Evolutionary conservation across 2,113 vertebrate genomes (phyloP).

Genomic region (Furnarius figulus): DNA sequence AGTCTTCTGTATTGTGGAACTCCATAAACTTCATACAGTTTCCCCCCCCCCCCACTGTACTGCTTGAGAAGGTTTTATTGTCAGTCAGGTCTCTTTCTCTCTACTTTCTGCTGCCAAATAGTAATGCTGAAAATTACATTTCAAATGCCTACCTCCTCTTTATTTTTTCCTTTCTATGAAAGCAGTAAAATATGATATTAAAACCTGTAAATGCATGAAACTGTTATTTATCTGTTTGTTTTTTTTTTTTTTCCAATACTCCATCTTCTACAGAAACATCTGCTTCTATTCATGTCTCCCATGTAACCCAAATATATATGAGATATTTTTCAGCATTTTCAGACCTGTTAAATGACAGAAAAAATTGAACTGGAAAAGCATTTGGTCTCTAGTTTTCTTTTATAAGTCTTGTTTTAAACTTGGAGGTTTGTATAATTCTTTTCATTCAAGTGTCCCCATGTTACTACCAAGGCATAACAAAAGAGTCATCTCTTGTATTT

Average conservation of each 20-base stretch:
- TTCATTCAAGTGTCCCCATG: not conserved
- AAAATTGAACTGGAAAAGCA: not conserved
- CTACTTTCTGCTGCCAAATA: not conserved
- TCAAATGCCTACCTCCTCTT: not conserved
- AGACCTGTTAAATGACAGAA: not conserved
- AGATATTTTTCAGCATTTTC: not conserved
- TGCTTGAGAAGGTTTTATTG: not conserved
- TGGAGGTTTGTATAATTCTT: not conserved
- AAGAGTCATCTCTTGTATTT: not conserved
- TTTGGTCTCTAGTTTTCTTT: not conserved
- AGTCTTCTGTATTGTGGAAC: not conserved
- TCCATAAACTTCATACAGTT: not conserved
- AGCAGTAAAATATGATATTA: not conserved
- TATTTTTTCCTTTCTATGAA: not conserved
- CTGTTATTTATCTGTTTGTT: not conserved
- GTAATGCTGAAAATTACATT: not conserved
- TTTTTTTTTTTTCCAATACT: not conserved
- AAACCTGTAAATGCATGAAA: not conserved
- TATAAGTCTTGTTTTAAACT: not conserved
- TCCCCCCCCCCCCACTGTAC: fast-evolving
- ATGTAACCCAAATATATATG: not conserved
- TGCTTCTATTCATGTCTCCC: not conserved
- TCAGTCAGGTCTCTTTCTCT: not conserved
- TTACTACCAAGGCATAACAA: not conserved
- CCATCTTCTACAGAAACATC: not conserved